These are phyloP conservation scores for Lasaia peninsularis DNA, from an alignment of 1,140 invertebrate genomes.

Conservation along the genomic window DNA sequence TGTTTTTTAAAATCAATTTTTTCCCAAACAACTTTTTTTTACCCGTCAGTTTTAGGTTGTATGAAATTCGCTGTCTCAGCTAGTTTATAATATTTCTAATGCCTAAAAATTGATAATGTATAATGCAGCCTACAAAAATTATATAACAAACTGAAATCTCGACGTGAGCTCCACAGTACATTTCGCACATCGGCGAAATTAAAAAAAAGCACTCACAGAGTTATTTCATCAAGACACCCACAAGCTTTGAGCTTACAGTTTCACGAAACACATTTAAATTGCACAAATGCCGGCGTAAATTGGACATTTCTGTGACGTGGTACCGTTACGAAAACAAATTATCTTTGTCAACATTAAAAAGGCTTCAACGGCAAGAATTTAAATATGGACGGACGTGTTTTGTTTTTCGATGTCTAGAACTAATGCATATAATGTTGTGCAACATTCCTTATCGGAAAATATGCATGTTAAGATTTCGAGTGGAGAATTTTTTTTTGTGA, in stretches of 20 bases:
- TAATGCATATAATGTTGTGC: neutral
- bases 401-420: neutral
- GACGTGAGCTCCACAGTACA: too few relatives aligned
- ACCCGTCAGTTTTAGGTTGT: too few relatives aligned
- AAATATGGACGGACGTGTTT: conserved; percentile 3
- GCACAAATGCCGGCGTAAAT: neutral
- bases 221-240: neutral
- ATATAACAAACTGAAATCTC: too few relatives aligned
- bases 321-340: neutral
- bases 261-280: neutral
- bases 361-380: neutral
- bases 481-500: too few relatives aligned
- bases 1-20: too few relatives aligned
- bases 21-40: too few relatives aligned
- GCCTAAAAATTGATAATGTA: too few relatives aligned
- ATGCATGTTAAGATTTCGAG: too few relatives aligned
- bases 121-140: too few relatives aligned
- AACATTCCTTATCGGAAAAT: neutral
- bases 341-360: neutral
- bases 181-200: neutral
- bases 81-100: too few relatives aligned
- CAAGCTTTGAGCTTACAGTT: neutral
- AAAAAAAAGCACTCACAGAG: neutral
- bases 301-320: neutral
- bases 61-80: too few relatives aligned